Base-by-base conservation (phyloP, 2,113 vertebrate species). In the Sardina pilchardus region DNA sequence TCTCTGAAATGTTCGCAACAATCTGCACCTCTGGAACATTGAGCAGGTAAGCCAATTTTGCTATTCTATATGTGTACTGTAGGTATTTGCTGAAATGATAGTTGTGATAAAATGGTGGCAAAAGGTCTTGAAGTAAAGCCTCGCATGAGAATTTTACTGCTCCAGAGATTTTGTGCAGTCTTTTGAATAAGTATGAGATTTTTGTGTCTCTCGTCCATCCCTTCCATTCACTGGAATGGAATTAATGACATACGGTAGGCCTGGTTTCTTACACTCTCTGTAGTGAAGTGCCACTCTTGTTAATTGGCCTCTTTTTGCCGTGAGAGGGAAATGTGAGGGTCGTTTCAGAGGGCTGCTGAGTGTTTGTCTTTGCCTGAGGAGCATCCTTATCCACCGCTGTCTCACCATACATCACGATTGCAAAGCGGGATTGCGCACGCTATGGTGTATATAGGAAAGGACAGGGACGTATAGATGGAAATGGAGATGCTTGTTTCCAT, bases 1-100 rank as follows among this genome's bases (percentile, higher is more conserved):
- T 50, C 78, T 83, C n/a, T 45, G 80, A 19, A 53, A 85, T 85
- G 53, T 30, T 39, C 16, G 1, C 43, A 34, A 16, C 45, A 9
- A 84, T 84, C n/a, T 59, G 14, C 85, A 84, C 83, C 9, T n/a
- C 42, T 86, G 59, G 67, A 87, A 87, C 48, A 16, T 44, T 82
- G 63, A 84, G 30, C 81, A 90, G 88, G 88, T 90, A 83, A 89
- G 86, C n/a, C 82, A n/a, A 45, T 83, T 71, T 21, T 82, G 17
- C 48, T 26, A 47, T n/a, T 81, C 84, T n/a, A 84, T 9, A 14
- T 45, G 84, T 1, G 44, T 44, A 43, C 84, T 1, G 44, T 44
- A 43, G 26, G 9, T 45, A 4, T 82, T 59, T 17, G 53, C n/a
- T 83, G 43, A 50, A 50, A 50, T 50, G 48, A 16, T 50, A 48